phyloP scores from a whole-genome alignment of 2,797 vertebrate species.

The Hydrophis major region DNA sequence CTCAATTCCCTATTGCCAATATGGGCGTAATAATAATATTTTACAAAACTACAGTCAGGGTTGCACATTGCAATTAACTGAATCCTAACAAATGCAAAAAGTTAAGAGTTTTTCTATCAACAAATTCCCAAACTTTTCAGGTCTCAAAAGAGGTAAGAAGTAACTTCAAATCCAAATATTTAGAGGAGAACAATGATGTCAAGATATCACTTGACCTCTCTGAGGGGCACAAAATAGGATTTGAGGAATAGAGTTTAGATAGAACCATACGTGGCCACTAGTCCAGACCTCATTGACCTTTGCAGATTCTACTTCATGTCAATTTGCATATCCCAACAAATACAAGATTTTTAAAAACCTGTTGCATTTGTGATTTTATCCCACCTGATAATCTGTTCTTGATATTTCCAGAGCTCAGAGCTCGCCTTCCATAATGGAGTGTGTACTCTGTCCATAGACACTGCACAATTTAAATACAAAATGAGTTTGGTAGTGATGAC shows the following conservation, averaged over 20 bases:
- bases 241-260: background rate
- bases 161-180: background rate
- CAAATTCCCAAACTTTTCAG: background rate
- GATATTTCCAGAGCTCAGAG: background rate
- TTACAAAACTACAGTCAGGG: background rate
- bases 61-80: background rate
- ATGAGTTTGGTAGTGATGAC: background rate
- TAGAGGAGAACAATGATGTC: background rate
- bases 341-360: background rate
- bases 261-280: background rate
- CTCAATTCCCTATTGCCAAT: background rate
- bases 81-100: background rate
- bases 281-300: background rate
- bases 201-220: background rate
- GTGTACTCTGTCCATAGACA: background rate
- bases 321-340: background rate
- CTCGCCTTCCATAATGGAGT: background rate
- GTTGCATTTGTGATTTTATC: background rate
- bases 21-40: background rate
- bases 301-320: background rate
- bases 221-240: background rate
- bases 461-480: background rate
- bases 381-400: background rate
- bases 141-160: background rate
- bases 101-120: background rate